Evolutionary conservation across 30 jellyfish, hydroid and myxozoan species (phyloP), one percentile per base, ranked within the genome.

Genomic region (Pseudorhiza aurosa): DNA sequence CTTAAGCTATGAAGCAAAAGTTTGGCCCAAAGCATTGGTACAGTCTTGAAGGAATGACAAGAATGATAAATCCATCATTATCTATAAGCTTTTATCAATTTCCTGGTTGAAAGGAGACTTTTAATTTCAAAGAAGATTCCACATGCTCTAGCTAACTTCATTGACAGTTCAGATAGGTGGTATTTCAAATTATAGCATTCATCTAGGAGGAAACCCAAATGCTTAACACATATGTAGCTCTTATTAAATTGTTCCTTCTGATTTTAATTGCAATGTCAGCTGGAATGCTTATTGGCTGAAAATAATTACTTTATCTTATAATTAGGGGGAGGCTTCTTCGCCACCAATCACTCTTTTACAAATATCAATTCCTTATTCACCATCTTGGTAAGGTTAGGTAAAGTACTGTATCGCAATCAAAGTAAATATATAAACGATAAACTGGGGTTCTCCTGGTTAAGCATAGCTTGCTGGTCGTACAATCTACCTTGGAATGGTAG

Each of bases 71-170:
- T 75, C n/a, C n/a, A n/a, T n/a, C n/a, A n/a, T n/a, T n/a, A n/a
- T n/a, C n/a, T 28, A 43, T 75, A 75, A 29, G 57, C n/a, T 14
- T 15, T 25, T 11, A 51, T 44, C 51, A 75, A 58, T 8, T 50
- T 0, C 27, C 32, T 43, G 47, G 67, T 36, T n/a, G 88, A 56
- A 29, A 75, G 31, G 57, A 75, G 62, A 58, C 63, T 51, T 56
- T 77, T 75, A 36, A 75, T 59, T 40, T 73, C 57, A 47, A 22
- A 75, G 63, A 75, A 75, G 44, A 31, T 43, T 26, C 88, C 65
- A 43, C 75, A 75, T 75, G 77, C 57, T 75, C 88, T 75, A 47
- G 88, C 77, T 24, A 75, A 43, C 24, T 75, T 75, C 63, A 55
- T 75, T 35, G 88, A 29, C 21, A 75, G 88, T 75, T 75, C 88